These are phyloP conservation scores for Busseola fusca DNA, from an alignment of 2,888 invertebrate genomes.

Conservation along the genomic window DNA sequence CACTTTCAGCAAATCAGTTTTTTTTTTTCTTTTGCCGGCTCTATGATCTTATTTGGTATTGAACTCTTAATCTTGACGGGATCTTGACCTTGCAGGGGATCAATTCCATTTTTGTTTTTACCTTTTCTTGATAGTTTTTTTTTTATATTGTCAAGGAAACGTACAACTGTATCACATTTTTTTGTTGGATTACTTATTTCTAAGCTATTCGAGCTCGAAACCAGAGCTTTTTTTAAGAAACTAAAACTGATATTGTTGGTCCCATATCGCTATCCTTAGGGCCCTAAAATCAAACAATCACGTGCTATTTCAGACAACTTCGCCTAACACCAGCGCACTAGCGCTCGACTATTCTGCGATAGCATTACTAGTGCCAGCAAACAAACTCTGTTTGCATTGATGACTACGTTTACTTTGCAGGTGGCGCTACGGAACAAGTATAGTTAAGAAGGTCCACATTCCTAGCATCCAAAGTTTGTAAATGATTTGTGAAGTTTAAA, in stretches of 20 bases:
- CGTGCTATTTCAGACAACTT: conserved; percentile 27
- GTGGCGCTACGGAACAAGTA: not conserved
- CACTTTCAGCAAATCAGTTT: no score
- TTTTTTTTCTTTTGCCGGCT: no score
- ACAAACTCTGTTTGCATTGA: conserved; percentile 41
- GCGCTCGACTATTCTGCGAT: conserved; percentile 28
- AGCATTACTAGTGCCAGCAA: conserved; percentile 41
- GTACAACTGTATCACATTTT: not conserved
- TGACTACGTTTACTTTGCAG: conserved; percentile 34
- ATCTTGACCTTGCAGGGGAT: no score
- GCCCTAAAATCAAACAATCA: conserved; percentile 24
- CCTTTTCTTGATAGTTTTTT: no score
- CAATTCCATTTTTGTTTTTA: no score
- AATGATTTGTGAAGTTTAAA: not conserved
- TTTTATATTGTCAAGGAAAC: not conserved
- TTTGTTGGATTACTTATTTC: not conserved
- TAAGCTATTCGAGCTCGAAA: no score
- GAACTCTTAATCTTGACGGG: not conserved
- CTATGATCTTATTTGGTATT: no score
- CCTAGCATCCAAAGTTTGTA: not conserved
- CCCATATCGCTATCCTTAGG: conserved; percentile 8
- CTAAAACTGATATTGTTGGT: not conserved
- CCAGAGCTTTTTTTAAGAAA: not conserved
- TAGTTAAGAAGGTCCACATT: conserved; percentile 1
- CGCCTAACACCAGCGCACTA: conserved; percentile 7